Base-by-base conservation (phyloP, 2,888 invertebrate species). In the Spisula subtruncata region DNA sequence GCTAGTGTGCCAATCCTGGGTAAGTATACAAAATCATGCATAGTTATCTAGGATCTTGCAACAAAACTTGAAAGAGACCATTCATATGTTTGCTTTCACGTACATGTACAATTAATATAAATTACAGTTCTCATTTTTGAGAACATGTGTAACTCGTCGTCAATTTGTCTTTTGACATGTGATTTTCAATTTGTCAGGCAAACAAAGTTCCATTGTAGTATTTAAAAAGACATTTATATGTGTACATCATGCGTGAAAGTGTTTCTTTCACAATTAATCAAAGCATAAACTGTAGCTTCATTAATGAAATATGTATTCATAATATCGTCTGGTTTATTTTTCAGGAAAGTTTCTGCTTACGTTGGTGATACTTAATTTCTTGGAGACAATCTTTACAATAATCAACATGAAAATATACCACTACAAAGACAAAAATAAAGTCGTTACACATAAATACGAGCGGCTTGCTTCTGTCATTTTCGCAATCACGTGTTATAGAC, bases 311-410 rank as follows among this genome's bases (percentile, higher is more conserved):
- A 41, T 41, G 51, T 12, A 16, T 51, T 51, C 1, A 51, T 6
- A 51, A 16, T 4, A 16, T 51, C 51, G 51, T 51, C 51, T 51
- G 51, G 16, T 51, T 4, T 51, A 10, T 10, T 80, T 92, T 92
- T 66, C 88, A 92, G 92, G 89, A 41, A 86, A 71, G 2, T 92
- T 89, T 71, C 14, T 89, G 12, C 25, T 90, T 5, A 29, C 86
- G 12, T 80, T 89, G 12, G 82, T 92, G 16, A 46, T 88, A n/a
- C 41, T 92, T 18, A 87, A 86, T 46, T 51, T 90, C 6, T 29
- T 89, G 51, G 92, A 92, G 85, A 88, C 56, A 48, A 51, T 92
- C 35, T 25, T 89, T 29, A 88, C 92, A 35, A 54, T 89, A 8
- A 6, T 88, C 1, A 71, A 88, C 4, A 54, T 88, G 18, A 90